phyloP scores from a whole-genome alignment of 2,797 vertebrate species.

The Podarcis lilfordi region DNA sequence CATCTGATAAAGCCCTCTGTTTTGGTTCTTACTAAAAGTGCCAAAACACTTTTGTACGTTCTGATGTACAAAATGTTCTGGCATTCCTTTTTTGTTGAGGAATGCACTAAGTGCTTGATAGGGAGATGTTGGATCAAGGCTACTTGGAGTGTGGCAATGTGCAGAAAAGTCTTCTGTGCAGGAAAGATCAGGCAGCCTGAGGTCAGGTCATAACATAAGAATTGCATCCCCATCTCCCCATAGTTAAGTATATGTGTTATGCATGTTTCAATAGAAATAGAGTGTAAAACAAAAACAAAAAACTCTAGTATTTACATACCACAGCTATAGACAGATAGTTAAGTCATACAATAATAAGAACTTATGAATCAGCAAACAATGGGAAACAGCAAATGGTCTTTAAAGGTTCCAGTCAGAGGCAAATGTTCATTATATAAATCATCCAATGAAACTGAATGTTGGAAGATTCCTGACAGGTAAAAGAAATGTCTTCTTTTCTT shows the following conservation, averaged over 20 bases:
- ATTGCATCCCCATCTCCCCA: neutral
- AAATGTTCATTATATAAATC: neutral
- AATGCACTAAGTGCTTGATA: neutral
- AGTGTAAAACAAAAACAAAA: neutral
- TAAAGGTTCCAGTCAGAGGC: neutral
- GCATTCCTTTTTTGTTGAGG: neutral
- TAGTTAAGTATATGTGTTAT: too few relatives aligned
- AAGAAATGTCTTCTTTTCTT: too few relatives aligned
- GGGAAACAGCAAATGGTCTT: neutral
- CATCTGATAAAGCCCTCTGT: too few relatives aligned
- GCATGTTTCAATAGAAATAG: neutral
- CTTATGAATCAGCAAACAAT: neutral
- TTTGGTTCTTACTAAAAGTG: neutral
- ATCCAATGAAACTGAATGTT: too few relatives aligned
- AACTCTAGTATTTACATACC: too few relatives aligned
- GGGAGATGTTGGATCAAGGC: neutral
- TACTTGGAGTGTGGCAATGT: neutral
- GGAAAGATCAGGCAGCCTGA: neutral
- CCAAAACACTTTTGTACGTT: neutral
- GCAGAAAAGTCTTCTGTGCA: neutral
- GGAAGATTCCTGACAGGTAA: too few relatives aligned
- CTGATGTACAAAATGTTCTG: neutral
- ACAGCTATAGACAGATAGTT: neutral
- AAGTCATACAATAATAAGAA: neutral
- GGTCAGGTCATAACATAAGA: neutral